phyloP scores from a whole-genome alignment of 35 echinoderm and acorn worm species.

The Strongylocentrotus purpuratus region DNA sequence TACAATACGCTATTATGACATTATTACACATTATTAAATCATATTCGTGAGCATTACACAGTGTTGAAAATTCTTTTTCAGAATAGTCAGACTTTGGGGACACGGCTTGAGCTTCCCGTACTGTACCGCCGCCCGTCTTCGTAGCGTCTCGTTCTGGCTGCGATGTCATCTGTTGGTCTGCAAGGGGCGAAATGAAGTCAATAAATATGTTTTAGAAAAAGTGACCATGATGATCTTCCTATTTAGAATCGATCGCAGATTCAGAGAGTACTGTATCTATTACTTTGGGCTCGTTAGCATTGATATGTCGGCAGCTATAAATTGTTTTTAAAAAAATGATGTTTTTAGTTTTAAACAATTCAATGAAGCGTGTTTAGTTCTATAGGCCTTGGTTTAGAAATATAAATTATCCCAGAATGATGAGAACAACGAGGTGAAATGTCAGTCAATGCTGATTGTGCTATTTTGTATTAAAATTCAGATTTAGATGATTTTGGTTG shows the following conservation, averaged over 20 bases:
- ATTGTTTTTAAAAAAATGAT: not conserved
- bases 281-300: not conserved
- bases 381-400: too few species aligned
- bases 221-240: not conserved
- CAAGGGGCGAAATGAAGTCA: not conserved
- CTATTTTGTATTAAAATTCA: too few species aligned
- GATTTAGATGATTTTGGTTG: too few species aligned
- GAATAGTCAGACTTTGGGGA: not conserved
- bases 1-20: not conserved
- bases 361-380: too few species aligned
- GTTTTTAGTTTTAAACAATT: too few species aligned
- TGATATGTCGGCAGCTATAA: not conserved
- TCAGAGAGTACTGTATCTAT: not conserved
- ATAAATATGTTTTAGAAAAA: not conserved
- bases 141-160: not conserved
- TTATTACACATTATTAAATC: not conserved
- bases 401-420: too few species aligned
- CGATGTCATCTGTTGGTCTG: constrained; percentile 25
- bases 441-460: too few species aligned
- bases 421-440: too few species aligned
- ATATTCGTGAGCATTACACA: not conserved
- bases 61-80: not conserved
- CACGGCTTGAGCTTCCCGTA: constrained; percentile 31
- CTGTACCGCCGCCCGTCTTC: constrained; percentile 34
- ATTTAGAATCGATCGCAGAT: not conserved